Evolutionary conservation across 35 echinoderm and acorn worm genomes (phyloP).

Genomic region (Stichopus chloronotus): DNA sequence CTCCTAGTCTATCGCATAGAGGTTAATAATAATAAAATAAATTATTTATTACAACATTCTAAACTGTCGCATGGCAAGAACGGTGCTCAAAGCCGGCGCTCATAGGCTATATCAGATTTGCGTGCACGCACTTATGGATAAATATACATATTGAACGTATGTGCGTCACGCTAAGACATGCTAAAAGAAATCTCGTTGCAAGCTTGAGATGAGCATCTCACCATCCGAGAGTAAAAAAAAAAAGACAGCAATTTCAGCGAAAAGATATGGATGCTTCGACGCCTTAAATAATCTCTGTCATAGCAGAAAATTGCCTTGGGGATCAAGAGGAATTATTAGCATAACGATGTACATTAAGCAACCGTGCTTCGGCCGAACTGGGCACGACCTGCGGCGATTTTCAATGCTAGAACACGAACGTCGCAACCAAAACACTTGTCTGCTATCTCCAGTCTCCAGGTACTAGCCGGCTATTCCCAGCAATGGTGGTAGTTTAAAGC

Average conservation of each 20-base stretch:
- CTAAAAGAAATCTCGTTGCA: not conserved
- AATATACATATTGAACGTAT: no score
- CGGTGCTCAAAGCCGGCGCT: no score
- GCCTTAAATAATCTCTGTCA: slow-evolving; percentile 45
- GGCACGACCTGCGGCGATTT: slow-evolving; percentile 37
- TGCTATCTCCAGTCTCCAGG: slow-evolving; percentile 11
- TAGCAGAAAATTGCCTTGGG: slow-evolving; percentile 41
- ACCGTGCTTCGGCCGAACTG: slow-evolving; percentile 39
- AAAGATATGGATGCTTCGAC: slow-evolving; percentile 35
- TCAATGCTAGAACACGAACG: slow-evolving; percentile 41
- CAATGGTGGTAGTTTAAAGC: not conserved
- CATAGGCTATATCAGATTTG: no score
- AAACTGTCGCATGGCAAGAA: no score
- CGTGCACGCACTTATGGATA: no score
- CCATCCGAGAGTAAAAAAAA: not conserved
- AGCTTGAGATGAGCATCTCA: not conserved
- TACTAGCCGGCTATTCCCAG: not conserved
- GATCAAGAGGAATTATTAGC: slow-evolving; percentile 42
- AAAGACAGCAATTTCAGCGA: slow-evolving; percentile 39
- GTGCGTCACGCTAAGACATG: no score
- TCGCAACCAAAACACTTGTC: slow-evolving; percentile 38
- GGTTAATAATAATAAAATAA: no score
- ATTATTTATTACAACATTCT: no score
- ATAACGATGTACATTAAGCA: slow-evolving; percentile 58
- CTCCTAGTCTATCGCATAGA: no score